A percentile compares a stretch with the other conserved stretches of the same genome.
These are phyloP conservation scores for Brachystomella parvula DNA, from an alignment of 1,140 invertebrate genomes.

Conservation along the genomic window DNA sequence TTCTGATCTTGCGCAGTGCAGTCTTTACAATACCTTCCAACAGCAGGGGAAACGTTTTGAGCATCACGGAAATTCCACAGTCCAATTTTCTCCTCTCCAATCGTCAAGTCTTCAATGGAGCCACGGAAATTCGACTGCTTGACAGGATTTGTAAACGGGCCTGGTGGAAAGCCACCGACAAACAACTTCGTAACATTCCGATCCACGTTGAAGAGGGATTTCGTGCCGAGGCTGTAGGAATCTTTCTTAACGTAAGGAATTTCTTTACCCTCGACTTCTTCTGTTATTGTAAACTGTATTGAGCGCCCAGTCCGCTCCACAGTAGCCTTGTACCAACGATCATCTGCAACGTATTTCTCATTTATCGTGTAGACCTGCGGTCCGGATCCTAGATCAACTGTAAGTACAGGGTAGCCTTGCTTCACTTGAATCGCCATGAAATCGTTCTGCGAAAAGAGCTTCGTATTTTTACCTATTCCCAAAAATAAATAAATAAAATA, in stretches of 20 bases:
- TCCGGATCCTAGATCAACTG: conserved; percentile 80
- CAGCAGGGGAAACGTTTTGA: conserved; percentile 62
- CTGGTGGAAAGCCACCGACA: conserved; percentile 72
- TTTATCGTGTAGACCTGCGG: conserved; percentile 59
- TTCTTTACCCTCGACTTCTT: conserved; percentile 58
- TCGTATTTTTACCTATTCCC: neutral
- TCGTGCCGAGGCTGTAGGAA: conserved; percentile 53
- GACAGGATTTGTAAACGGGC: conserved; percentile 58
- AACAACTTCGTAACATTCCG: conserved; percentile 75
- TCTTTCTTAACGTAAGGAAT: conserved; percentile 51
- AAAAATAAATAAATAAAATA: neutral
- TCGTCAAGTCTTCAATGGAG: conserved; percentile 77
- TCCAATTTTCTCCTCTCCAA: conserved; percentile 80
- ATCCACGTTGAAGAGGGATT: conserved; percentile 79
- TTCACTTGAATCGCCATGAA: conserved; percentile 87
- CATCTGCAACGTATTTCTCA: conserved; percentile 68
- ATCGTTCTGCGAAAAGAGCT: conserved; percentile 58
- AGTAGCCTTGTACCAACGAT: conserved; percentile 82
- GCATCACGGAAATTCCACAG: conserved; percentile 88
- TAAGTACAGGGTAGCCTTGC: conserved; percentile 75
- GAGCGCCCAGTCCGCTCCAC: conserved; percentile 79
- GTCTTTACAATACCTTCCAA: conserved; percentile 64
- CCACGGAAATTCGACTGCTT: conserved; percentile 71
- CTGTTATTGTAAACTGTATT: conserved; percentile 68
- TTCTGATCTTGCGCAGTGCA: too few species aligned